Evolutionary conservation across 2,888 invertebrate species (phyloP), one percentile per base, ranked within the genome.

Genomic region (Macroteleia sp.): DNA sequence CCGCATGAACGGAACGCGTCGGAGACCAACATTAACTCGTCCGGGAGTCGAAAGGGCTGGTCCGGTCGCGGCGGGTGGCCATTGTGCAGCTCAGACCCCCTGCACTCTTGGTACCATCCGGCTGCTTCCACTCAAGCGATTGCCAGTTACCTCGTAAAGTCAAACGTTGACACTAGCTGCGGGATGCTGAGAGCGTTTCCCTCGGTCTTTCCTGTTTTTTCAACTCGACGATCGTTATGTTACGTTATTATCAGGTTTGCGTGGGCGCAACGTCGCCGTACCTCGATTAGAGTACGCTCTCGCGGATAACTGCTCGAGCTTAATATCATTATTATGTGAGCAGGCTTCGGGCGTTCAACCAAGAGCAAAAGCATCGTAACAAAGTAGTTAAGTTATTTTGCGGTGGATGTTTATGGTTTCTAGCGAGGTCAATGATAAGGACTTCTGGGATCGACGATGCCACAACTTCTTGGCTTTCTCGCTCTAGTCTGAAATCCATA

Each of bases 161-260:
- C 90, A 89, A 88, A 88, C 86, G 90, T 90, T 90, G 90, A 90
- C 90, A 89, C 88, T 89, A 88, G 85, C 89, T 83, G 85, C 89
- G 83, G 90, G 88, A 88, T 85, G 86, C 77, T 82, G 70, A 57
- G 9, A 42, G 44, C 36, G 14, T 22, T 25, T 42, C 44, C 32
- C 36, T 4, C 36, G 20, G 30, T 28, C 12, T 16, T 46, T 32
- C 12, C 30, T 14, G 42, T 10, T 56, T 50, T 59, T 59, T 69
- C 8, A 5, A 4, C 16, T 20, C 48, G 16, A 6, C 52, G 28
- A 25, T 64, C 64, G 74, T 75, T 69, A 62, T 30, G 66, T 75
- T 75, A 73, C 66, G 83, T 83, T 85, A 86, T 86, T 85, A 86
- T 86, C 86, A 83, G 80, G 69, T 57, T 61, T 77, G 80, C 76